phyloP scores from a whole-genome alignment of 2,113 vertebrate genomes.

The Apistogramma diplotaenia region DNA sequence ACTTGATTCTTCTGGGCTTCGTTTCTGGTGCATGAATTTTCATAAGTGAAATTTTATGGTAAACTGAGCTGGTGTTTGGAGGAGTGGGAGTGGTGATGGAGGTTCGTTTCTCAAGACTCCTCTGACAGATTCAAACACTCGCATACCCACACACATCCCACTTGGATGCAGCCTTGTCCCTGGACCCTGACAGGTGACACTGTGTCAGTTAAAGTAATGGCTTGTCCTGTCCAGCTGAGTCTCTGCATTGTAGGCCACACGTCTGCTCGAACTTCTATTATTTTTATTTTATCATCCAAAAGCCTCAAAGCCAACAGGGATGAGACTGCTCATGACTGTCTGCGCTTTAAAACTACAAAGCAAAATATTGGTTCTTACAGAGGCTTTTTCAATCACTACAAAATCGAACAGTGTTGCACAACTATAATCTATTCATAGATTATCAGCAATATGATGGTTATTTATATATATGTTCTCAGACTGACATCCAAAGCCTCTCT shows the following conservation, averaged over 20 bases:
- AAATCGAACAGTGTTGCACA: slow-evolving; percentile 1
- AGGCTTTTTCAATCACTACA: not conserved
- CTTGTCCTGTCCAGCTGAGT: slow-evolving; percentile 26
- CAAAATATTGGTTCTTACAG: not conserved
- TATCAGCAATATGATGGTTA: slow-evolving; percentile 16
- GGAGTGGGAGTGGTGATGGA: not conserved
- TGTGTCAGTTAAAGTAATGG: slow-evolving; percentile 31
- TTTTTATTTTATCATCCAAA: not conserved
- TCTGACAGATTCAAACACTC: slow-evolving; percentile 19
- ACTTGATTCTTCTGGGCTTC: slow-evolving; percentile 53
- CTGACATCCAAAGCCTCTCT: slow-evolving; percentile 33
- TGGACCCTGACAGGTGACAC: slow-evolving; percentile 37
- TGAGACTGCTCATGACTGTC: not conserved
- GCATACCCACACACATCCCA: not conserved
- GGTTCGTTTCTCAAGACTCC: slow-evolving; percentile 20
- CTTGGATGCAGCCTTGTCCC: slow-evolving; percentile 17
- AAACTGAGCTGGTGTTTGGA: slow-evolving; percentile 27
- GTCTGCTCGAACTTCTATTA: not conserved
- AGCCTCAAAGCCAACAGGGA: not conserved
- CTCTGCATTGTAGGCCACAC: not conserved
- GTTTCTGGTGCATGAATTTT: slow-evolving; percentile 56
- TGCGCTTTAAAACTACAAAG: slow-evolving; percentile 1
- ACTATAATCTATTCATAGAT: slow-evolving; percentile 23
- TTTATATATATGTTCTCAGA: slow-evolving; percentile 27
- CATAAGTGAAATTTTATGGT: slow-evolving; percentile 62